Conservation (phyloP, 2,888 invertebrate species). For the Belgica antarctica region DNA sequence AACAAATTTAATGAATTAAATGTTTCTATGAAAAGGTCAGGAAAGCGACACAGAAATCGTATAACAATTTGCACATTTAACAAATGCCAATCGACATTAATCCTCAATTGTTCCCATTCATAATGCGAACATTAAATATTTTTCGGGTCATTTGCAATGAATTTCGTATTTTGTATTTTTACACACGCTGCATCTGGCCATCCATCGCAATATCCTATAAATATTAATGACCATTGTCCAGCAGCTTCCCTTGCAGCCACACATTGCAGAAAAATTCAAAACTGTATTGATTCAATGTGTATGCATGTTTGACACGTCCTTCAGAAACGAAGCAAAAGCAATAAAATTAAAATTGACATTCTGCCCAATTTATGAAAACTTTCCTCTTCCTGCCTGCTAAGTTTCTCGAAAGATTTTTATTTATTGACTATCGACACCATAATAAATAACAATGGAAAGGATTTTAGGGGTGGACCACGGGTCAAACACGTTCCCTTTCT, state of each 20-base stretch:
- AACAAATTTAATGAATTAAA: conserved; percentile 10
- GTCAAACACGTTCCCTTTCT: conserved; percentile 42
- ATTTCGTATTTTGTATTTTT: conserved; percentile 5
- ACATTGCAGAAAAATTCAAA: background rate
- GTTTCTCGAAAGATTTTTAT: conserved; percentile 24
- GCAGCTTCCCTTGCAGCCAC: conserved; percentile 6
- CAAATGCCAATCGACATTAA: conserved; percentile 16
- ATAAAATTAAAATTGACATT: conserved; percentile 27
- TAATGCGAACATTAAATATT: conserved; percentile 38
- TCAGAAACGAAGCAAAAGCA: background rate
- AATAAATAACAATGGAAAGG: conserved; percentile 44
- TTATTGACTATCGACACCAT: conserved; percentile 44
- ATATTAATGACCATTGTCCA: conserved; percentile 43
- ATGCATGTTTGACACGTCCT: conserved; percentile 33
- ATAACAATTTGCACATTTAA: conserved; percentile 14
- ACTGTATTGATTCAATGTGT: background rate
- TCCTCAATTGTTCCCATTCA: background rate
- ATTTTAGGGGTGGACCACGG: conserved; percentile 42
- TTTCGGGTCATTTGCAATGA: conserved; percentile 37
- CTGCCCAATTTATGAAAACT: background rate
- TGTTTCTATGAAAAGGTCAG: background rate
- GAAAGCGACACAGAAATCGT: conserved; percentile 17
- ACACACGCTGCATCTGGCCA: conserved; percentile 29
- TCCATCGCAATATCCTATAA: conserved; percentile 15
- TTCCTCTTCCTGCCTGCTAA: conserved; percentile 17